Conservation (phyloP, 2,797 vertebrate species). For the Poeciliopsis infans region DNA sequence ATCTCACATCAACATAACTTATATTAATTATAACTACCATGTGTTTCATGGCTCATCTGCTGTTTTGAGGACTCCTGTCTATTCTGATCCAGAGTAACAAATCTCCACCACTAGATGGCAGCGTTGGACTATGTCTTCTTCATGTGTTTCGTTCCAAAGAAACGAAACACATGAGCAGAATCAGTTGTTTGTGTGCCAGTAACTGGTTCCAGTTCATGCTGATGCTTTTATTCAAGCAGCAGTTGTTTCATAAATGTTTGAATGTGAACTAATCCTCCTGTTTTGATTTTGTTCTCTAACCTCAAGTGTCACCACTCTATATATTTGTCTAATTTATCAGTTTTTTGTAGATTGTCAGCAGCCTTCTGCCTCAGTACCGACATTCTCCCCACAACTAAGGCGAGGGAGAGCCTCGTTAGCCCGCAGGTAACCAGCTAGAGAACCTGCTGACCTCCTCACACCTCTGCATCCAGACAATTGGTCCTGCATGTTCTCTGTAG, state of each 20-base stretch:
- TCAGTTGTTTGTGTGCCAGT: constrained; percentile 18
- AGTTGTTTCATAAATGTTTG: background rate
- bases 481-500: constrained; percentile 41
- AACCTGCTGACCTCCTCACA: constrained; percentile 35
- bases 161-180: too few relatives aligned
- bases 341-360: constrained; percentile 99
- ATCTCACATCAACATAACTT: background rate
- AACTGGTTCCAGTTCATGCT: constrained; percentile 41
- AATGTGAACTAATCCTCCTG: constrained; percentile 26
- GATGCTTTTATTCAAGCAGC: constrained; percentile 1
- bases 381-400: constrained; percentile 95
- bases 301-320: constrained; percentile 90
- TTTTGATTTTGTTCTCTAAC: constrained; percentile 77
- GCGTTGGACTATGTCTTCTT: constrained; percentile 29
- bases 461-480: constrained; percentile 11
- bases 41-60: constrained; percentile 1
- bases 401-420: constrained; percentile 85
- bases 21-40: background rate
- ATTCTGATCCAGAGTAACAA: background rate
- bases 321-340: constrained; percentile 99
- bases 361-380: constrained; percentile 97
- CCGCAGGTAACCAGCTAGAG: constrained; percentile 88
- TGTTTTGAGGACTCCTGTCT: constrained; percentile 4
- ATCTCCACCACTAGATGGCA: constrained; percentile 55
- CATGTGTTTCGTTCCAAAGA: constrained; percentile 63